phyloP scores from a whole-genome alignment of 2,888 invertebrate genomes.

The Conomelus anceps region DNA sequence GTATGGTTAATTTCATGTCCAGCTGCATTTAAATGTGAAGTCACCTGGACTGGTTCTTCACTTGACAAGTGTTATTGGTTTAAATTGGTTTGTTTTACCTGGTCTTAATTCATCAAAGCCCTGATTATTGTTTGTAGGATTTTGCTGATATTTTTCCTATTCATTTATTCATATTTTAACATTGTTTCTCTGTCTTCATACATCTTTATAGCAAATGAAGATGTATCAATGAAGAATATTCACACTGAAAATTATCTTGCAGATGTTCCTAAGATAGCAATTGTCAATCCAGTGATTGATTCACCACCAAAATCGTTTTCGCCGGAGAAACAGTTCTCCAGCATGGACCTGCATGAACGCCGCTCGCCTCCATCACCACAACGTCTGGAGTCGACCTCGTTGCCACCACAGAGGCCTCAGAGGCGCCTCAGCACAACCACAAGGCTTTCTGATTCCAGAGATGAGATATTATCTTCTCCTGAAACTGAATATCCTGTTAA shows the following conservation, averaged over 20 bases:
- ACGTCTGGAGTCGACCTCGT: neutral
- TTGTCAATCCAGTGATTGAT: conserved; percentile 1
- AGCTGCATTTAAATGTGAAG: no score
- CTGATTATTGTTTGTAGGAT: no score
- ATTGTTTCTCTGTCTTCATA: no score
- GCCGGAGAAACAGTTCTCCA: neutral
- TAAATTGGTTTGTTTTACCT: no score
- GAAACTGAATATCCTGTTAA: conserved; percentile 35
- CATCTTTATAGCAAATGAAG: no score
- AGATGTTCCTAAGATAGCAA: neutral
- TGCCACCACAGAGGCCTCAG: conserved; percentile 15
- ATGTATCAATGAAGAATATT: no score
- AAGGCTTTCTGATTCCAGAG: conserved; percentile 35
- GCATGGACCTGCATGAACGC: conserved; percentile 4
- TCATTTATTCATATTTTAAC: no score
- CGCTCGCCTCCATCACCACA: neutral
- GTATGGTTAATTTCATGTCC: no score
- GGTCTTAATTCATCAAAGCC: no score
- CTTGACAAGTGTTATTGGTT: no score
- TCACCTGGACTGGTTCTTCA: no score
- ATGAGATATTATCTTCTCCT: conserved; percentile 22
- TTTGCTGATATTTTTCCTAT: no score
- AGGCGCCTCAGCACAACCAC: conserved; percentile 40
- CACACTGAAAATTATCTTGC: neutral
- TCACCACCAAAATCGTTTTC: neutral